Evolutionary conservation across 2,888 invertebrate genomes (phyloP).

Genomic region (Epinotia ramella): DNA sequence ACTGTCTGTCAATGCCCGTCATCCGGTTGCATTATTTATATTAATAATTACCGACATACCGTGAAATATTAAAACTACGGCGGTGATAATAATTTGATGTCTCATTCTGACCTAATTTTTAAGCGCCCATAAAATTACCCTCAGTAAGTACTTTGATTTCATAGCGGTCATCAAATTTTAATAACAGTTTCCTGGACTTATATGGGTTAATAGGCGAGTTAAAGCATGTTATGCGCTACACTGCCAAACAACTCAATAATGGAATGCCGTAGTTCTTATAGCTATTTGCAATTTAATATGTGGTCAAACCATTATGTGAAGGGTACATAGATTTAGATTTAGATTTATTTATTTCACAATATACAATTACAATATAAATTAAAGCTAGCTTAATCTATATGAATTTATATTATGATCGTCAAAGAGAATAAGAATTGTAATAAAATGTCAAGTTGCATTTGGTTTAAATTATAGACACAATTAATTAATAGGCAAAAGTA

Average conservation of each 20-base stretch:
- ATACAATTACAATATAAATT: too few species aligned
- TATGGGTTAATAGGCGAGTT: conserved; percentile 43
- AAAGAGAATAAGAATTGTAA: too few species aligned
- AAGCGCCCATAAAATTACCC: conserved; percentile 33
- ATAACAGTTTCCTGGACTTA: conserved; percentile 40
- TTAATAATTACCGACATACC: background rate
- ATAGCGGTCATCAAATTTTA: conserved; percentile 41
- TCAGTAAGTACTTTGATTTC: conserved; percentile 35
- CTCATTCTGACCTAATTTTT: conserved; percentile 33
- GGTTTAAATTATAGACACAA: too few species aligned
- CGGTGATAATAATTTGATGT: conserved; percentile 15
- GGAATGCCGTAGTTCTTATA: background rate
- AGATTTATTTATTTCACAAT: too few species aligned
- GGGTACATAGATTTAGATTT: too few species aligned
- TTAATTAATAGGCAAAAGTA: too few species aligned
- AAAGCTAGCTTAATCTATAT: too few species aligned
- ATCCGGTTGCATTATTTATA: too few species aligned
- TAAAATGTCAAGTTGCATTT: too few species aligned
- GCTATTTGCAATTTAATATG: background rate
- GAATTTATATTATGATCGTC: too few species aligned
- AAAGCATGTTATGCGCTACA: conserved; percentile 12
- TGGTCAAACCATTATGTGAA: background rate
- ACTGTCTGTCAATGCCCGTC: too few species aligned
- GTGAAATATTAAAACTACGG: background rate
- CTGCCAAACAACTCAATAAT: background rate